Percentiles rank a stretch among this genome's conserved stretches.
These are phyloP conservation scores for Glandiceps talaboti DNA, from an alignment of 53 echinoderm and acorn worm genomes.

Conservation along the genomic window DNA sequence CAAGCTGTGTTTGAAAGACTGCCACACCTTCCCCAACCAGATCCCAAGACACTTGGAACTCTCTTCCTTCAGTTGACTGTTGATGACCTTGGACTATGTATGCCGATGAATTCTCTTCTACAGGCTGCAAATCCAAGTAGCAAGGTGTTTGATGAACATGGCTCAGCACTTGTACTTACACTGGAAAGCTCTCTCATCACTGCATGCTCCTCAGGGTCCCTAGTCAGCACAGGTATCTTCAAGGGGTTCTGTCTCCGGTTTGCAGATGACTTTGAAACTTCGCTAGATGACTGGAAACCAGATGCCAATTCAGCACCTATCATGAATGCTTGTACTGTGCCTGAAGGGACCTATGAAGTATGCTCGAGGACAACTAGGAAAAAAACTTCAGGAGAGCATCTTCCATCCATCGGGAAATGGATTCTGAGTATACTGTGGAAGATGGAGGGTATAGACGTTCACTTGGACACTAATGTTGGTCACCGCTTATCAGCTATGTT, in stretches of 20 bases:
- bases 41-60: constrained; percentile 17
- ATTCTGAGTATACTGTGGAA: constrained; percentile 75
- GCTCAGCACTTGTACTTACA: constrained; percentile 64
- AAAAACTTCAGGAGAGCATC: constrained; percentile 1
- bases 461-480: constrained; percentile 82
- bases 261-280: constrained; percentile 81
- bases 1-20: background rate
- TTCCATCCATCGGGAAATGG: constrained; percentile 42
- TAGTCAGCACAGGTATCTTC: constrained; percentile 86
- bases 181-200: constrained; percentile 82
- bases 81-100: constrained; percentile 71
- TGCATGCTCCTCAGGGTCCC: constrained; percentile 65
- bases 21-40: constrained; percentile 1
- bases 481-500: constrained; percentile 76
- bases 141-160: background rate
- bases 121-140: background rate
- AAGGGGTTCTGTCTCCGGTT: constrained; percentile 83
- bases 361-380: constrained; percentile 61
- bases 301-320: constrained; percentile 29
- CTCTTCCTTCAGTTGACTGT: constrained; percentile 79
- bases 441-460: constrained; percentile 87
- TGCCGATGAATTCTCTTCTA: constrained; percentile 32
- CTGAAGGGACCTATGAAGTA: constrained; percentile 81
- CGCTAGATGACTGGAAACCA: constrained; percentile 63
- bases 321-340: constrained; percentile 80